phyloP scores from a whole-genome alignment of 2,797 vertebrate species.

The Artibeus lituratus region DNA sequence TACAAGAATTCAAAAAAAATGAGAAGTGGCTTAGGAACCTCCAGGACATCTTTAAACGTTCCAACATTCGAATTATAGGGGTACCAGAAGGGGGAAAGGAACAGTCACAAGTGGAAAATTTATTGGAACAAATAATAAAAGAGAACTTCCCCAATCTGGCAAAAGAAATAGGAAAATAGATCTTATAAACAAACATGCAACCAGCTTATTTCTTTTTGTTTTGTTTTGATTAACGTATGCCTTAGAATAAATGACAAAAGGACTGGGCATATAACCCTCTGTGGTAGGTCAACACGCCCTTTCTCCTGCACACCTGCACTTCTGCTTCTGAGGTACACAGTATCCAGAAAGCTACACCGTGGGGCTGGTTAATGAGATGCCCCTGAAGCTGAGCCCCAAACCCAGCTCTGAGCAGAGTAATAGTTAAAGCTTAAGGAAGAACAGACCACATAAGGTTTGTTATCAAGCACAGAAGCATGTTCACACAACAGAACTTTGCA shows the following conservation, averaged over 20 bases:
- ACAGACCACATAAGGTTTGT: neutral
- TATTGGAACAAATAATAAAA: too few species aligned
- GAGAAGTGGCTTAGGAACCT: too few species aligned
- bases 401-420: neutral
- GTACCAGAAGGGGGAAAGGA: too few species aligned
- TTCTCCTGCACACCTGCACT: neutral
- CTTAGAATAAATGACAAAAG: neutral
- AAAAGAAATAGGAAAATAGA: too few species aligned
- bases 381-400: neutral
- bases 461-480: neutral
- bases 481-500: neutral
- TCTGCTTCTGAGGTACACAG: neutral
- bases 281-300: neutral
- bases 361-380: neutral
- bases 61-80: too few species aligned
- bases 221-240: neutral
- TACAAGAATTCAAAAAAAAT: too few species aligned
- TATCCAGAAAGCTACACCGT: neutral
- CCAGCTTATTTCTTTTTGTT: neutral
- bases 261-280: neutral
- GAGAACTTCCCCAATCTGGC: too few species aligned
- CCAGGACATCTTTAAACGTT: too few species aligned
- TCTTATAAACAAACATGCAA: neutral
- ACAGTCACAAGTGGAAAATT: too few species aligned
- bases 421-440: neutral